phyloP scores from a whole-genome alignment of 2,888 invertebrate genomes.

The Drosophila lutescens region DNA sequence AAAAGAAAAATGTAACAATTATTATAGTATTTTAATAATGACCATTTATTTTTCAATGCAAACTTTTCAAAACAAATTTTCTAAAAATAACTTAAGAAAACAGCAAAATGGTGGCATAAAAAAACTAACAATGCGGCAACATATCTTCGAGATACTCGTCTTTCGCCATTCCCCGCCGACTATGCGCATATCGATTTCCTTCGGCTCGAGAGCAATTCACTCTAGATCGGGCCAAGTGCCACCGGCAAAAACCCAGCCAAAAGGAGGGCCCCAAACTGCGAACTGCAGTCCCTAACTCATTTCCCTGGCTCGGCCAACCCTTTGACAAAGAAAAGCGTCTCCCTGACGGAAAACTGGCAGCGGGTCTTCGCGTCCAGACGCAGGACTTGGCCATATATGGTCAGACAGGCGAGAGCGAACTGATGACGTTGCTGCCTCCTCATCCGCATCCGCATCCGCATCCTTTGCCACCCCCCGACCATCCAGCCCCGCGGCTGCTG shows the following conservation, averaged over 20 bases:
- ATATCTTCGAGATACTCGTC: constrained; percentile 37
- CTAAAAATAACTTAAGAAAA: background rate
- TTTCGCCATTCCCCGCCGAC: constrained; percentile 46
- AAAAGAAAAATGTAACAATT: too few species aligned
- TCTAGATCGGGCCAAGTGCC: constrained; percentile 76
- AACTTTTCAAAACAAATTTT: background rate
- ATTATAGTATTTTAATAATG: too few species aligned
- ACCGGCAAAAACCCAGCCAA: constrained; percentile 49
- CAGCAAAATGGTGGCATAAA: background rate
- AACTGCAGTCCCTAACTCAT: constrained; percentile 30
- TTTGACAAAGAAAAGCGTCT: constrained; percentile 69
- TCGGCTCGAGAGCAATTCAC: constrained; percentile 73
- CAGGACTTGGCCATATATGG: constrained; percentile 63
- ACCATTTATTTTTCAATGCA: too few species aligned
- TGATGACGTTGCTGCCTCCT: constrained; percentile 40
- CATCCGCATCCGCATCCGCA: too few species aligned
- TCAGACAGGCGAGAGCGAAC: constrained; percentile 45
- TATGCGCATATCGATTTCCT: constrained; percentile 61
- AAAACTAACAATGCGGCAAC: constrained; percentile 26
- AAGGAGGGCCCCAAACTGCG: constrained; percentile 60
- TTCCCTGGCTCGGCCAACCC: constrained; percentile 37
- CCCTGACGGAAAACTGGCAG: constrained; percentile 56
- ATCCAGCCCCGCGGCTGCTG: constrained; percentile 51
- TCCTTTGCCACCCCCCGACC: constrained; percentile 18
- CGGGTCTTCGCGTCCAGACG: constrained; percentile 60